Evolutionary conservation across 2,888 invertebrate genomes (phyloP).

Genomic region (Scrobipalpa costella): DNA sequence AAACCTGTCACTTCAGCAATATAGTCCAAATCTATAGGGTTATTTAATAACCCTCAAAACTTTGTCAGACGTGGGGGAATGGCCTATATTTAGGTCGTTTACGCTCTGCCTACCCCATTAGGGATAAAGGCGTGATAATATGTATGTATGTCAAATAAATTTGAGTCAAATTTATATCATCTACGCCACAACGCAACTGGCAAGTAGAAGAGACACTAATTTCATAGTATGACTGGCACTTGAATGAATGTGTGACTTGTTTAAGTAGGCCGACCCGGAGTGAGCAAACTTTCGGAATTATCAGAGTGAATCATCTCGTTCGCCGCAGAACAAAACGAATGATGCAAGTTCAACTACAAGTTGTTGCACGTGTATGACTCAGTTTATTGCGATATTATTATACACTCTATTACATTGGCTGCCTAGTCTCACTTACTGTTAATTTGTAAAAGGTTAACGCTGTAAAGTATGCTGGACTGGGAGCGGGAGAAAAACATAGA

Average conservation of each 20-base stretch:
- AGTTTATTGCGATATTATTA: background rate
- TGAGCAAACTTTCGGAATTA: constrained; percentile 13
- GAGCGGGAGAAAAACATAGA: too few relatives aligned
- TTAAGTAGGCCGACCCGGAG: constrained; percentile 10
- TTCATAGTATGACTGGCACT: background rate
- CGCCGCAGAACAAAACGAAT: background rate
- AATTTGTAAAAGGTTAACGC: too few relatives aligned
- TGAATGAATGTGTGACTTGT: constrained; percentile 1
- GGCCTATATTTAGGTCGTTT: too few relatives aligned
- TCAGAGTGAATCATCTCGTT: constrained; percentile 18
- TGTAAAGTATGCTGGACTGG: too few relatives aligned
- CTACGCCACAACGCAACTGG: background rate
- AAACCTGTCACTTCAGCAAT: too few relatives aligned
- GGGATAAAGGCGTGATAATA: too few relatives aligned
- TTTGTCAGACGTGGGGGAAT: too few relatives aligned
- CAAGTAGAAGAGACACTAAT: background rate
- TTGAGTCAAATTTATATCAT: background rate
- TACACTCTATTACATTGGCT: background rate
- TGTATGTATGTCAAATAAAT: background rate
- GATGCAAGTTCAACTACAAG: constrained; percentile 7
- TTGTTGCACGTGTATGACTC: constrained; percentile 6
- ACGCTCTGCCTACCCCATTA: too few relatives aligned
- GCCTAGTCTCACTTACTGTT: too few relatives aligned
- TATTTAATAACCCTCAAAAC: too few relatives aligned
- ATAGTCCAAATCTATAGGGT: too few relatives aligned